Evolutionary conservation across 1,140 invertebrate species (phyloP).

Genomic region (Glossosoma conforme): DNA sequence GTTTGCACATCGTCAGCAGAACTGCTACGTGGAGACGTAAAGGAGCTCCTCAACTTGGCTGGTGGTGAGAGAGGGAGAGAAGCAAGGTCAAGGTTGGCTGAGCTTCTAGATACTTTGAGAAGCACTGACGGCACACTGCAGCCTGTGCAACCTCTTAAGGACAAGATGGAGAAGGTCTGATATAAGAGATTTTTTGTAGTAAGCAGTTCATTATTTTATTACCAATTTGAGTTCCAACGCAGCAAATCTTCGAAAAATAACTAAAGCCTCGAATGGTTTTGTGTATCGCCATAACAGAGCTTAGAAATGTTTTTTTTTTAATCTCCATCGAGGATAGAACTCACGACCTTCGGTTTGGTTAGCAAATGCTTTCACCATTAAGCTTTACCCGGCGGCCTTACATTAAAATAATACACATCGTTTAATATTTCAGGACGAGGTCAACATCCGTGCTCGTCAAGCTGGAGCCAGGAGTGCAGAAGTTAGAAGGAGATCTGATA

Average conservation of each 20-base stretch:
- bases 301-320: too few species aligned
- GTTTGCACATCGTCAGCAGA: conserved; percentile 14
- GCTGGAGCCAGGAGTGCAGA: conserved; percentile 14
- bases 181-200: too few species aligned
- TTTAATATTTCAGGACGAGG: conserved; percentile 19
- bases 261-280: too few species aligned
- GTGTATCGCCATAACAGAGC: too few species aligned
- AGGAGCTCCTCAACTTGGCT: conserved; percentile 16
- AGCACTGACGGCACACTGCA: conserved; percentile 8
- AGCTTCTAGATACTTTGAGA: conserved; percentile 19
- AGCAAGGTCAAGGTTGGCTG: conserved; percentile 16
- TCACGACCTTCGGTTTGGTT: too few species aligned
- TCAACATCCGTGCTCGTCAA: conserved; percentile 21
- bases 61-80: conserved; percentile 25
- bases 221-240: too few species aligned
- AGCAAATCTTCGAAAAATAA: too few species aligned
- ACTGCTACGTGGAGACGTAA: conserved; percentile 13
- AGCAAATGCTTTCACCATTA: too few species aligned
- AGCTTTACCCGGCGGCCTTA: too few species aligned
- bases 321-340: too few species aligned
- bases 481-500: conserved; percentile 22
- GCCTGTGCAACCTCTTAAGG: conserved; percentile 3
- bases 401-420: too few species aligned
- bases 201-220: too few species aligned
- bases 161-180: conserved; percentile 30